Evolutionary conservation across 2,888 invertebrate species (phyloP), one percentile per base, ranked within the genome.

Genomic region (Andrena marginata): DNA sequence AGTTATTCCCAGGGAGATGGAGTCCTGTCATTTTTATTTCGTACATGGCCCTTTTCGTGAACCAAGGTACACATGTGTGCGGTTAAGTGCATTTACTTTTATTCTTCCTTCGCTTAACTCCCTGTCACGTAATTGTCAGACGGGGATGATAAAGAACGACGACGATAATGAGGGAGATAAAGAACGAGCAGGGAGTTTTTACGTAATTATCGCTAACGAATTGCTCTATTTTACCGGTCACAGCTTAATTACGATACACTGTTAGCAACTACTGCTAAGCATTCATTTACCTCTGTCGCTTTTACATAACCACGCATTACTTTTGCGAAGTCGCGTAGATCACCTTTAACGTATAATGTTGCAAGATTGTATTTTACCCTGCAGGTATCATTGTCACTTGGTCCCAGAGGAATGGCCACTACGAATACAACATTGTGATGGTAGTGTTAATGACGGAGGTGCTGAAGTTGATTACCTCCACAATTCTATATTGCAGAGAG

Each of bases 341-440:
- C 16, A 8, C 10, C 2, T 35, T 23, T 56, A 10, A 31, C 4
- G 29, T 31, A 26, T 2, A 49, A 49, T 35, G 42, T 54, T 42
- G 6, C 3, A 51, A 13, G 20, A 63, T 23, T 23, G 10, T 73
- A 48, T 33, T 51, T 73, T 35, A 31, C 56, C 8, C 90, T 95
- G 3, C 93, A 99, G 99, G 98, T 91, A 97, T 99, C 87, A 96
- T 99, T 91, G 97, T 99, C 20, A 98, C 98, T 65, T 98, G 98
- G 86, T 98, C 98, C 0, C 98, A 99, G 94, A 96, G 96, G 86
- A 95, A 96, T 68, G 96, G 97, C 93, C 97, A 97, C 48, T 99
- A 99, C 94, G 96, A 96, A 86, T 99, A 99, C 93, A 98, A 98
- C 91, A 97, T 97, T 42, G 96, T 97, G 1, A 96, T 97, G 23